Conservation (phyloP, 2,113 vertebrate species). For the Cyphomyrus discorhynchus region DNA sequence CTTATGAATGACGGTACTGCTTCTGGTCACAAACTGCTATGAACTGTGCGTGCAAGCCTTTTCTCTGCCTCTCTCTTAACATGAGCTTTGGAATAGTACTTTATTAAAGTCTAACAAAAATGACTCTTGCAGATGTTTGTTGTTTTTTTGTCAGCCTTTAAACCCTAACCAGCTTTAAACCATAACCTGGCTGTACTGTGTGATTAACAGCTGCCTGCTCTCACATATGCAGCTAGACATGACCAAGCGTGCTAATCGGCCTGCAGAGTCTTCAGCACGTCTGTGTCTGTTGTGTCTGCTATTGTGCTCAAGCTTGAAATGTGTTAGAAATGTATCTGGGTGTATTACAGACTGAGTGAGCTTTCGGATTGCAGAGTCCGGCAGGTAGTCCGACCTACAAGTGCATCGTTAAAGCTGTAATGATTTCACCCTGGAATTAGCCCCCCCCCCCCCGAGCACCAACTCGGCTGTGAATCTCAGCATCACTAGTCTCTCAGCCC, state of each 20-base stretch:
- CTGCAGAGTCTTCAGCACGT: neutral
- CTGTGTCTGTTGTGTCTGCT: neutral
- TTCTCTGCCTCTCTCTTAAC: conserved; percentile 48
- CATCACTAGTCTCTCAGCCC: neutral
- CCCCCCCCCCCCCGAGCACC: neutral
- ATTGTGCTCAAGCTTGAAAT: neutral
- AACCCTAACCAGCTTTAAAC: conserved; percentile 15
- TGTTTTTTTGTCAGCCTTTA: conserved; percentile 1
- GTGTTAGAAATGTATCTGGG: neutral
- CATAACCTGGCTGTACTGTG: neutral
- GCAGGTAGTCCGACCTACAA: neutral
- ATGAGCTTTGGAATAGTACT: conserved; percentile 44
- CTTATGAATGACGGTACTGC: conserved; percentile 22
- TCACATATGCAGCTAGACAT: neutral
- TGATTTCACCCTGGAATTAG: neutral
- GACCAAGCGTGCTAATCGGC: too few species aligned
- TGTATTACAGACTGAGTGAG: neutral
- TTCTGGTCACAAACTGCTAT: conserved; percentile 40
- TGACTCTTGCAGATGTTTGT: conserved; percentile 12
- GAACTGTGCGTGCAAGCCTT: conserved; percentile 30
- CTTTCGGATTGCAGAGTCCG: neutral
- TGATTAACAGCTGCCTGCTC: neutral
- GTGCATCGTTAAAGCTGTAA: neutral
- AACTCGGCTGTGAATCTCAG: neutral
- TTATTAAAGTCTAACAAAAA: conserved; percentile 64